These are phyloP conservation scores for Sebastes melanostomus DNA, from an alignment of 2,797 vertebrate species.

Conservation along the genomic window DNA sequence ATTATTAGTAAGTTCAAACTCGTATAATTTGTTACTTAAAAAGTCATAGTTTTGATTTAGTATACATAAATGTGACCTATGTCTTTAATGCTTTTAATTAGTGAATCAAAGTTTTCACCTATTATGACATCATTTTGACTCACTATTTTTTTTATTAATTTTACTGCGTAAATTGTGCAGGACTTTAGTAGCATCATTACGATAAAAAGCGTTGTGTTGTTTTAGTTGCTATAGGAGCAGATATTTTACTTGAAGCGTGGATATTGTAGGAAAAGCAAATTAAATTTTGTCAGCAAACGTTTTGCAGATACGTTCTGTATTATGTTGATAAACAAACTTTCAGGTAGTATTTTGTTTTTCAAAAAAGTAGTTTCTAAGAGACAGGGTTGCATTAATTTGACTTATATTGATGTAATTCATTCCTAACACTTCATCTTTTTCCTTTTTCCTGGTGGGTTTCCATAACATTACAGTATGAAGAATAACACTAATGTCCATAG, in stretches of 20 bases:
- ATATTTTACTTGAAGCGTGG: background rate
- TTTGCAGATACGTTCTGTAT: background rate
- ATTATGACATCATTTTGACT: background rate
- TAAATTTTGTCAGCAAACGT: background rate
- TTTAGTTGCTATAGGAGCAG: background rate
- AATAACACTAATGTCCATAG: constrained; percentile 11
- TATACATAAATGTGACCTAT: background rate
- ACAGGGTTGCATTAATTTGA: background rate
- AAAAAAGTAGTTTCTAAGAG: background rate
- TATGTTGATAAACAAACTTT: background rate
- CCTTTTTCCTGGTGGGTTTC: background rate
- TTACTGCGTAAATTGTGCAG: background rate
- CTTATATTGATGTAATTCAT: background rate
- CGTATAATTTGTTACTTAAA: background rate
- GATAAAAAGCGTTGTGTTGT: background rate
- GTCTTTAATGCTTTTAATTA: background rate
- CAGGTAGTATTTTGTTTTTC: no score
- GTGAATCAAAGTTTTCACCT: background rate
- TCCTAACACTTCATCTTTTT: background rate
- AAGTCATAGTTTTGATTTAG: background rate
- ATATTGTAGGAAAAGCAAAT: background rate
- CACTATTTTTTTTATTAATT: background rate
- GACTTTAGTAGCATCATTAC: background rate
- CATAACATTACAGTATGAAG: constrained; percentile 1
- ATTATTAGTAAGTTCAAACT: background rate